Evolutionary conservation across 2,113 vertebrate genomes (phyloP), one percentile per base, ranked within the genome.

Genomic region (Dasypus novemcinctus): DNA sequence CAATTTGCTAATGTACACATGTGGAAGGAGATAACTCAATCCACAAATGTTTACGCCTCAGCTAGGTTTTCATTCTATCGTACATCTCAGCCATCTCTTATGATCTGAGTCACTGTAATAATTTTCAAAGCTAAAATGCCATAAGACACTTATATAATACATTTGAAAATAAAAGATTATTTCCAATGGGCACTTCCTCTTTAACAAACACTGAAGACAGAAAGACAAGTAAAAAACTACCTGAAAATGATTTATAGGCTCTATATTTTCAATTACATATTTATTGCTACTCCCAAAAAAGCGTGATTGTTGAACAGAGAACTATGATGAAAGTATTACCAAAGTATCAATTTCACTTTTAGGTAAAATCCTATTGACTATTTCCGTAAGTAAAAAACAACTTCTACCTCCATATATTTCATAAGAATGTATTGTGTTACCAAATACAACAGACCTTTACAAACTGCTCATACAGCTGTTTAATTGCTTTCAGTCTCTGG

Each of bases 401-500:
- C 2, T 87, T 87, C 52, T 93, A 81, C 52, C 91, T 89, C 31
- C 13, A 46, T 31, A n/a, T n/a, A 94, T 29, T 95, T 80, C 91
- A 20, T 52, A 93, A 90, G 23, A 92, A 83, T 80, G 33, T 63
- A 69, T 57, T 63, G 38, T 64, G 33, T 74, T 86, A 66, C 49
- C 52, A 90, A 91, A 81, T 43, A 86, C 75, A 96, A 91, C 92
- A 91, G 85, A 99, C 99, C 99, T 99, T 99, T 46, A 99, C 72
- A 93, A 99, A 99, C 88, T 99, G 99, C 80, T 99, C 99, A 71
- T 99, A 99, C 21, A 99, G 96, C 91, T 99, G 99, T 97, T 98
- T 99, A 96, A 99, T 98, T 10, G 98, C 98, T 98, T 99, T 99
- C 97, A 99, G 98, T 97, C 99, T 99, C 97, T 99, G 99, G 95